Conservation (phyloP, 2,888 invertebrate species). For the Hemithea aestivaria region DNA sequence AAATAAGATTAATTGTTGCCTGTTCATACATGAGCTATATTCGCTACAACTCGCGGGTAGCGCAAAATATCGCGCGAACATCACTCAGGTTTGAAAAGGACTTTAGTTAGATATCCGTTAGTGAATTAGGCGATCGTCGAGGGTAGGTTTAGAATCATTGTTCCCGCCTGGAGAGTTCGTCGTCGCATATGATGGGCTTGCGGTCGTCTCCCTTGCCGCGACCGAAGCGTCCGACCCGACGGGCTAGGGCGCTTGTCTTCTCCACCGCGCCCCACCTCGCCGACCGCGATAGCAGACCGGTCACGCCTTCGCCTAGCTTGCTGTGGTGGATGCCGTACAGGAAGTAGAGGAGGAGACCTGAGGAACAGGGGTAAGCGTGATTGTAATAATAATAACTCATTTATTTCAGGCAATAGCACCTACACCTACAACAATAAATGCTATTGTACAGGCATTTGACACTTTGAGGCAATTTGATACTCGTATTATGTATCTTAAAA, state of each 20-base stretch:
- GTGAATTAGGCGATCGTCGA: not conserved
- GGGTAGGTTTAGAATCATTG: slow-evolving; percentile 51
- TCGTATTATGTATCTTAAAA: too few relatives aligned
- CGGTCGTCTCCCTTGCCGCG: slow-evolving; percentile 66
- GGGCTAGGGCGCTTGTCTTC: slow-evolving; percentile 61
- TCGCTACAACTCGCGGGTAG: too few relatives aligned
- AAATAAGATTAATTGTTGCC: too few relatives aligned
- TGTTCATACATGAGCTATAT: too few relatives aligned
- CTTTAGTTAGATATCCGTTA: not conserved
- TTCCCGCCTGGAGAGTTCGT: slow-evolving; percentile 63
- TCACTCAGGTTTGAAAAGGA: too few relatives aligned
- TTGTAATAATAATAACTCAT: too few relatives aligned
- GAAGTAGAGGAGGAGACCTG: slow-evolving; percentile 90
- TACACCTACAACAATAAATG: too few relatives aligned
- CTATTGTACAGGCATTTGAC: too few relatives aligned
- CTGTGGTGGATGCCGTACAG: slow-evolving; percentile 92
- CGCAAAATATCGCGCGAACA: too few relatives aligned
- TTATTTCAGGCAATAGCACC: too few relatives aligned
- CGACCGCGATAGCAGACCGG: slow-evolving; percentile 62
- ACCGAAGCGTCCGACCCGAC: slow-evolving; percentile 60
- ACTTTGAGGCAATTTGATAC: too few relatives aligned
- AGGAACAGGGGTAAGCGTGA: too few relatives aligned
- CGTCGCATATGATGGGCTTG: slow-evolving; percentile 69
- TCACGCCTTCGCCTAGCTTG: slow-evolving; percentile 83
- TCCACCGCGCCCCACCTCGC: slow-evolving; percentile 73